Evolutionary conservation across 2,113 vertebrate species (phyloP).

Genomic region (Lepus timidus): DNA sequence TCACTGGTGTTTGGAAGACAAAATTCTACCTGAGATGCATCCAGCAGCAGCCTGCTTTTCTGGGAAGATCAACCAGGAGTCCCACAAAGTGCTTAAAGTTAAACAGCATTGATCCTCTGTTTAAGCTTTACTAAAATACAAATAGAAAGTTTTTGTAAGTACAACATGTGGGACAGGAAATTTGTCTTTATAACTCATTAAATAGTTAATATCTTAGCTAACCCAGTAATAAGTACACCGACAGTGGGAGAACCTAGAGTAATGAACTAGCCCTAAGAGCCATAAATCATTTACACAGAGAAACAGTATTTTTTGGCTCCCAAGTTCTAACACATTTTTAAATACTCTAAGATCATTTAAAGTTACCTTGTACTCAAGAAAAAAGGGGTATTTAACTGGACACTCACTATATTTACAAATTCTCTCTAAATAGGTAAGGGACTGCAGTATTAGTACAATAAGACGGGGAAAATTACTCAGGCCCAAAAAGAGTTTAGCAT

Average conservation of each 20-base stretch:
- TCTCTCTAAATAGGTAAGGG: background rate
- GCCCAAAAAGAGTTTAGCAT: background rate
- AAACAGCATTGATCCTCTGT: background rate
- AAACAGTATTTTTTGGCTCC: constrained; percentile 13
- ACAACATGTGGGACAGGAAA: background rate
- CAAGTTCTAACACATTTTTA: constrained; percentile 10
- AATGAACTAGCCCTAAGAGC: background rate
- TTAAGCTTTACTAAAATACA: constrained; percentile 28
- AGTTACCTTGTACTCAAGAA: background rate
- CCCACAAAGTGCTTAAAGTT: background rate
- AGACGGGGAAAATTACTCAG: background rate
- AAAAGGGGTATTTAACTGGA: background rate
- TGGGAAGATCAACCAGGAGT: background rate
- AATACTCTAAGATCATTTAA: background rate
- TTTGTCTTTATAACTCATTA: constrained; percentile 50
- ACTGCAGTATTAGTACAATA: background rate
- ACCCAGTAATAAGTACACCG: constrained; percentile 42
- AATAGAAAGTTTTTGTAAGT: constrained; percentile 51
- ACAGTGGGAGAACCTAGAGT: background rate
- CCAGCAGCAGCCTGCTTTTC: background rate
- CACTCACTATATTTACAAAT: background rate
- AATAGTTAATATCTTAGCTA: constrained; percentile 48
- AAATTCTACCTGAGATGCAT: background rate
- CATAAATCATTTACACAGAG: constrained; percentile 3
- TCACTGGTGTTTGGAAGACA: constrained; percentile 69